Base-by-base conservation (phyloP, 2,888 invertebrate genomes). In the Xanthostigma xanthostigma region DNA sequence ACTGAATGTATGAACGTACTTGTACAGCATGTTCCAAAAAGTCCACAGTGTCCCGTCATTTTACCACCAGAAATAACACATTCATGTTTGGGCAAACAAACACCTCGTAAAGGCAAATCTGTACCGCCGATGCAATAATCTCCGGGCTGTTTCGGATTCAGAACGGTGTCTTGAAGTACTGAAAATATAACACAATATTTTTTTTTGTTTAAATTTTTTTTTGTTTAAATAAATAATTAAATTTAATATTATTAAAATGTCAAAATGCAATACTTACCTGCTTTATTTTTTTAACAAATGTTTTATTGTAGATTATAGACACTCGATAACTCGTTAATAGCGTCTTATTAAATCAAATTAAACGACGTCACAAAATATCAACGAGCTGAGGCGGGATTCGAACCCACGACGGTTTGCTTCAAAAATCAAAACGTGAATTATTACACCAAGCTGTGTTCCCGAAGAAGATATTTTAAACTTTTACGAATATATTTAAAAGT, bases 1-100 rank as follows among this genome's bases (percentile, higher is more conserved):
- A 36, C 9, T 48, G 14, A 17, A 42, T 9, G n/a, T 5, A 17
- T 11, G 46, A 50, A 68, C 71, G 68, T 54, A 73, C 72, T 55
- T 0, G 72, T 68, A 49, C 72, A 73, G 49, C 72, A 73, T 2
- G 72, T 71, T 3, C 68, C 71, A 49, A 72, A 71, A 0, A 72
- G 71, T 0, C 72, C 72, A 47, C 72, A 73, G 57, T 68, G 70
- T 0, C 72, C 72, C 2, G 12, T 17, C 3, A 27, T 13, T 10
- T 34, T 13, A 42, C 42, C 42, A 33, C 42, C 10, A 9, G 12
- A 33, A 17, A 42, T 12, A 5, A 42, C n/a, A 11, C 42, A 42
- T 42, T 42, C 17, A 17, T 42, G 13, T 27, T 12, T 17, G 11
- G 10, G 14, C 42, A 27, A 33, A 34, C 42, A 42, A 27, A 34